Evolutionary conservation across 2,888 invertebrate genomes (phyloP).

Genomic region (Platycnemis pennipes): DNA sequence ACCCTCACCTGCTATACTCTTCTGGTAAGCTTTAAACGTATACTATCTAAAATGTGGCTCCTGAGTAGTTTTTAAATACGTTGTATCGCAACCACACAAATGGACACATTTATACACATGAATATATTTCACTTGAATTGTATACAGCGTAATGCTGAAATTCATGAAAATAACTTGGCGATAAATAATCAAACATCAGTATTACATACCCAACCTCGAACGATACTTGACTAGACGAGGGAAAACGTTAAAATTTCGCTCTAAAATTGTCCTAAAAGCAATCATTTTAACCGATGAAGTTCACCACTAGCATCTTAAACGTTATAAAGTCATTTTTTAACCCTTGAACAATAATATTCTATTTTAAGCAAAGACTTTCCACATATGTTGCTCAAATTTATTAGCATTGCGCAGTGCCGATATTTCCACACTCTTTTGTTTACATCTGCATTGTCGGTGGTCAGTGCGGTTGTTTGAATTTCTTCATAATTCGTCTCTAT

Average conservation of each 20-base stretch:
- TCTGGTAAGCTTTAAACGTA: too few relatives aligned
- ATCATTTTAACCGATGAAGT: neutral
- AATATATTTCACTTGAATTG: too few relatives aligned
- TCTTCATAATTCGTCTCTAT: too few relatives aligned
- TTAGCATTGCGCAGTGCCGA: neutral
- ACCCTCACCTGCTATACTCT: too few relatives aligned
- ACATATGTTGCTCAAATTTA: neutral
- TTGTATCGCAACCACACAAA: too few relatives aligned
- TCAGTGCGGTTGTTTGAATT: neutral
- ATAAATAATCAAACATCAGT: too few relatives aligned
- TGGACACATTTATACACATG: too few relatives aligned
- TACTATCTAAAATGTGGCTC: too few relatives aligned
- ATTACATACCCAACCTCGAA: constrained; percentile 1
- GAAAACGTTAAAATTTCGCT: neutral
- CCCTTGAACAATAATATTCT: neutral
- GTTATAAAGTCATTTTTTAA: constrained; percentile 20
- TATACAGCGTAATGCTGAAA: too few relatives aligned
- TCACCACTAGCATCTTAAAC: constrained; percentile 34
- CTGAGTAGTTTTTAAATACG: too few relatives aligned
- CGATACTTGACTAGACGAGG: neutral
- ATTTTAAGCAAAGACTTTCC: neutral
- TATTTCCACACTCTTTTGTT: neutral
- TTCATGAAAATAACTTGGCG: too few relatives aligned
- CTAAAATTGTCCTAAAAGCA: neutral
- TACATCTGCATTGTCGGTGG: neutral